Conservation (phyloP, 2,113 vertebrate species). For the Baryphthengus martii region DNA sequence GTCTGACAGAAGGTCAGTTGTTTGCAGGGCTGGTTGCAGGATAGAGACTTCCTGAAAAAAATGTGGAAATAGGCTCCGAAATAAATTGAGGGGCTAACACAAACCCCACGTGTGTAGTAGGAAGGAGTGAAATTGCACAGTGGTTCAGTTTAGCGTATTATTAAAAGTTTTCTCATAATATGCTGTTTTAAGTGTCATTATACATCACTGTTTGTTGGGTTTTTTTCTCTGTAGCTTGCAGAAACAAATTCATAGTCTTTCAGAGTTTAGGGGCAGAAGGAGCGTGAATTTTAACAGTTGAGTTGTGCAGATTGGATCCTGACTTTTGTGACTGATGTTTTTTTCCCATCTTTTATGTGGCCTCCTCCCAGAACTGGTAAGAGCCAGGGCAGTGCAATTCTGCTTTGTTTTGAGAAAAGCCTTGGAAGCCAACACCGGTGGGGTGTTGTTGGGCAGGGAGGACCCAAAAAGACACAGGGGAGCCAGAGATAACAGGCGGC, state of each 20-base stretch:
- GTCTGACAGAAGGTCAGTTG: background rate
- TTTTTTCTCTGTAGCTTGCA: background rate
- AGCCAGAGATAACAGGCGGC: background rate
- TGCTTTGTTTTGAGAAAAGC: background rate
- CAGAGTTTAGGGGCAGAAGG: background rate
- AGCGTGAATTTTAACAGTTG: background rate
- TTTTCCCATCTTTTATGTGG: background rate
- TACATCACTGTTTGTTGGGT: fast-evolving
- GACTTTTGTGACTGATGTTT: background rate
- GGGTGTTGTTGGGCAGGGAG: fast-evolving
- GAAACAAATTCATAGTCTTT: background rate
- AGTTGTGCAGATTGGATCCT: background rate
- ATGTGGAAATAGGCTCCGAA: fast-evolving
- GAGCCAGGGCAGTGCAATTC: background rate
- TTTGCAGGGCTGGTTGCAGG: background rate
- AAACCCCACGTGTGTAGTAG: fast-evolving
- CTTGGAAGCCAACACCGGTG: background rate
- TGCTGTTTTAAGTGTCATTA: background rate
- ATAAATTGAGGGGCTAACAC: no score
- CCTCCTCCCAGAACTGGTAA: fast-evolving
- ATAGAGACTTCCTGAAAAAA: no score
- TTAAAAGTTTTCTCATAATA: background rate
- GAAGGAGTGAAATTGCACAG: background rate
- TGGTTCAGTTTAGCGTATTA: background rate
- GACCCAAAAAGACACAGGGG: no score